Evolutionary conservation across 2,113 vertebrate species (phyloP).

Genomic region (Podarcis muralis): DNA sequence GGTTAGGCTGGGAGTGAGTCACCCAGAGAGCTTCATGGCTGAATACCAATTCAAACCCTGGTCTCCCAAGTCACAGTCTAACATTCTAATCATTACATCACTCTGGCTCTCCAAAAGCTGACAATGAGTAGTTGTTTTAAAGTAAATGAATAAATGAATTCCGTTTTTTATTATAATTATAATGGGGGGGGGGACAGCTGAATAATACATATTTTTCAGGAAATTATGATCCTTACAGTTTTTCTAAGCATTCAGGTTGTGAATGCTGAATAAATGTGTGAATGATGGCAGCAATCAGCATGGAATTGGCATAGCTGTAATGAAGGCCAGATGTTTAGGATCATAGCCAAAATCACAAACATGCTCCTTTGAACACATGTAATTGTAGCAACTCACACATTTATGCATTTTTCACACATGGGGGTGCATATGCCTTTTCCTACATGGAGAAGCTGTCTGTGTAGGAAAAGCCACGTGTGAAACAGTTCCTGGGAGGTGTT

Average conservation of each 20-base stretch:
- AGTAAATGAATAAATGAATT: neutral
- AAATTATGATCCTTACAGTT: neutral
- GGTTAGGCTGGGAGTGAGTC: too few relatives aligned
- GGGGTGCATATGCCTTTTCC: neutral
- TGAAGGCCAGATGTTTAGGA: neutral
- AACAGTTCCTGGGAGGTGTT: neutral
- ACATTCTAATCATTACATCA: too few relatives aligned
- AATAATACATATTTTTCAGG: constrained; percentile 11
- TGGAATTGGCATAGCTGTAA: neutral
- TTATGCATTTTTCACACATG: too few relatives aligned
- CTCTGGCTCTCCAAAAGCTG: neutral
- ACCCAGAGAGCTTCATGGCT: too few relatives aligned
- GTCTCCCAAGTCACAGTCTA: too few relatives aligned
- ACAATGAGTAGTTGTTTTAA: neutral
- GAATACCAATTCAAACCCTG: too few relatives aligned
- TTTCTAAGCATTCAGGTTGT: neutral
- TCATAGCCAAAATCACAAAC: neutral
- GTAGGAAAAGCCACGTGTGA: neutral
- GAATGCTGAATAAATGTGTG: neutral
- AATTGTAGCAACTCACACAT: neutral
- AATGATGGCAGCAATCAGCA: neutral
- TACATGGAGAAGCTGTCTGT: neutral
- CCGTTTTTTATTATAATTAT: fast-evolving
- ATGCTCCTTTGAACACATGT: neutral
- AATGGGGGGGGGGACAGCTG: neutral